phyloP scores from a whole-genome alignment of 2,888 invertebrate species.

The Diachrysia chrysitis region DNA sequence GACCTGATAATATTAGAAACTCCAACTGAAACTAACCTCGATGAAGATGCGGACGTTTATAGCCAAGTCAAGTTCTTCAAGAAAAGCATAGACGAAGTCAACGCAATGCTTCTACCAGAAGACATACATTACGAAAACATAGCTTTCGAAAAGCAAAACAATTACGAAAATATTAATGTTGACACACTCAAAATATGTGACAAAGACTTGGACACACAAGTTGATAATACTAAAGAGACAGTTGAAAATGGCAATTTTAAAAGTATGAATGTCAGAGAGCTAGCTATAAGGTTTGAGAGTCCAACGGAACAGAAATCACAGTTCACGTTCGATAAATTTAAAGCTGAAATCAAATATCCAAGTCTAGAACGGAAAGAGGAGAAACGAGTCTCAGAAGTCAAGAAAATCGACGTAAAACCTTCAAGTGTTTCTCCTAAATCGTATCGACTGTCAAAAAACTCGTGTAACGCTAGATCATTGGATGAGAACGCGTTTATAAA shows the following conservation, averaged over 20 bases:
- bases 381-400: conserved; percentile 64
- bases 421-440: conserved; percentile 85
- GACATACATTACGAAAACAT: conserved; percentile 79
- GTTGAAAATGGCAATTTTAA: conserved; percentile 79
- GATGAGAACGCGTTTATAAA: conserved; percentile 93
- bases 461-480: conserved; percentile 91
- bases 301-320: conserved; percentile 89
- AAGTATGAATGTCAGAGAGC: conserved; percentile 88
- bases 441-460: conserved; percentile 89
- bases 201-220: conserved; percentile 69
- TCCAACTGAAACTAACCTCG: conserved; percentile 82
- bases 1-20: conserved; percentile 89
- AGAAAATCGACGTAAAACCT: conserved; percentile 64
- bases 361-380: conserved; percentile 77
- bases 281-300: conserved; percentile 91
- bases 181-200: conserved; percentile 78
- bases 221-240: conserved; percentile 60
- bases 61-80: conserved; percentile 94
- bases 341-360: conserved; percentile 80
- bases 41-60: conserved; percentile 89
- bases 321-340: conserved; percentile 88
- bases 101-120: conserved; percentile 83
- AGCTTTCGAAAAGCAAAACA: conserved; percentile 70
- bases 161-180: conserved; percentile 81
- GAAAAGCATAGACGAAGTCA: conserved; percentile 93